Evolutionary conservation across 2,888 invertebrate species (phyloP).

Genomic region (Lampropteryx suffumata): DNA sequence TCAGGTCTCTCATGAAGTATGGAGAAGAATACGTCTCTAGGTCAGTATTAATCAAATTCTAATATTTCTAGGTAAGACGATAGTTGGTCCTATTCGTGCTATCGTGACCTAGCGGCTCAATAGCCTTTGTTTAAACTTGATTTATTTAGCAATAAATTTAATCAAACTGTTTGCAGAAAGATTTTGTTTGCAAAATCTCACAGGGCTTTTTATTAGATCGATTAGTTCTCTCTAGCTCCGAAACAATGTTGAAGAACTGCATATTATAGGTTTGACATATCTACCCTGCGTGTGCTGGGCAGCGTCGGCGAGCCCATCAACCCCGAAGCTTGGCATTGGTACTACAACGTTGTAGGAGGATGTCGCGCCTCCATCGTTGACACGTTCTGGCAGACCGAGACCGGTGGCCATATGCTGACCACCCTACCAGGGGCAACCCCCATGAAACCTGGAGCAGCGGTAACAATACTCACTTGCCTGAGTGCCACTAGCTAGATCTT

Average conservation of each 20-base stretch:
- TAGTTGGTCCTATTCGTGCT: too few species aligned
- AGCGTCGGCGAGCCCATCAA: conserved; percentile 99
- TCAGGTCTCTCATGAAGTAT: conserved; percentile 97
- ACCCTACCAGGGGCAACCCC: conserved; percentile 97
- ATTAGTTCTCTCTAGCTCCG: too few species aligned
- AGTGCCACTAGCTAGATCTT: too few species aligned
- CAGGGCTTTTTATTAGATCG: too few species aligned
- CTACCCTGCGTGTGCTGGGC: conserved; percentile 91
- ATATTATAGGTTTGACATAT: conserved; percentile 84
- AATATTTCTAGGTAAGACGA: too few species aligned
- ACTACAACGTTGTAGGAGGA: conserved; percentile 91
- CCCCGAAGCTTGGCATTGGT: conserved; percentile 99
- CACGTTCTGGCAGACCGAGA: conserved; percentile 99
- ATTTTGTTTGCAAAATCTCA: too few species aligned
- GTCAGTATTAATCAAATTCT: conserved; percentile 59
- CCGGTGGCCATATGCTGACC: conserved; percentile 98
- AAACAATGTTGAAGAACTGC: too few species aligned
- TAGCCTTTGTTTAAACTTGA: too few species aligned
- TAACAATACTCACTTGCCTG: conserved; percentile 76
- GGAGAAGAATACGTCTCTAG: conserved; percentile 85
- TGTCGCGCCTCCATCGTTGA: conserved; percentile 96
- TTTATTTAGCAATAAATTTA: too few species aligned
- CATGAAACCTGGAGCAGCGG: conserved; percentile 99
- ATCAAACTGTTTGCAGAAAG: too few species aligned
- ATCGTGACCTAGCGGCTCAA: too few species aligned